A percentile compares a stretch with the other conserved stretches of the same genome.
These are phyloP conservation scores for Myiozetetes cayanensis DNA, from an alignment of 2,113 vertebrate genomes.

Conservation along the genomic window DNA sequence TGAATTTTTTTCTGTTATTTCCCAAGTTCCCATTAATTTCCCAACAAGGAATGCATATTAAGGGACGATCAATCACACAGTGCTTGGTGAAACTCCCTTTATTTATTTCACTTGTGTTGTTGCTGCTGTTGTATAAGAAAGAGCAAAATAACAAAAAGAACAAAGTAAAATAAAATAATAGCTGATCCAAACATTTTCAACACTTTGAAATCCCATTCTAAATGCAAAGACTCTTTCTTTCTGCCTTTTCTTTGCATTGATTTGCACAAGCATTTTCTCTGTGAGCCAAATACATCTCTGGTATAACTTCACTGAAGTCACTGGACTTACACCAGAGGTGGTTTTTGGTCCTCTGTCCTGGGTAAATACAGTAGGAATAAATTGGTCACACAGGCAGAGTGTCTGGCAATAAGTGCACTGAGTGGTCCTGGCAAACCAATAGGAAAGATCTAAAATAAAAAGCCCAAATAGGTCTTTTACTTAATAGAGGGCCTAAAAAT, in stretches of 20 bases:
- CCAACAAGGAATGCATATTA: constrained; percentile 15
- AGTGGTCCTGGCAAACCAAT: constrained; percentile 67
- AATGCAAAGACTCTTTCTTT: constrained; percentile 23
- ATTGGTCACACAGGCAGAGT: constrained; percentile 61
- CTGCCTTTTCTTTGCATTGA: constrained; percentile 40
- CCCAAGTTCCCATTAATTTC: background rate
- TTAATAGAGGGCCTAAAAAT: constrained; percentile 78
- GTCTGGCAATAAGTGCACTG: constrained; percentile 61
- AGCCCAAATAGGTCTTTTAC: constrained; percentile 74
- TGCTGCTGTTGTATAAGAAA: constrained; percentile 64
- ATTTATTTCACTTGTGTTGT: constrained; percentile 70
- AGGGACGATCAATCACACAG: constrained; percentile 42
- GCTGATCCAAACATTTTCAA: constrained; percentile 57
- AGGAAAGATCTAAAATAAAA: constrained; percentile 69
- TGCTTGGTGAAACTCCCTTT: constrained; percentile 69
- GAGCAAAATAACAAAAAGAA: constrained; percentile 68
- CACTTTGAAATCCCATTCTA: background rate
- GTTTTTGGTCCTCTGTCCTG: constrained; percentile 56
- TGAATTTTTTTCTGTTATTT: background rate
- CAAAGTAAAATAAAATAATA: constrained; percentile 59
- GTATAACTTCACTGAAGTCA: constrained; percentile 63
- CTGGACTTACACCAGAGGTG: constrained; percentile 61
- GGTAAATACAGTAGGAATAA: constrained; percentile 64
- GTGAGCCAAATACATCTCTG: constrained; percentile 60
- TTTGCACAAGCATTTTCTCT: constrained; percentile 35